phyloP scores from a whole-genome alignment of 2,797 vertebrate genomes.

The Rhinichthys osculus region DNA sequence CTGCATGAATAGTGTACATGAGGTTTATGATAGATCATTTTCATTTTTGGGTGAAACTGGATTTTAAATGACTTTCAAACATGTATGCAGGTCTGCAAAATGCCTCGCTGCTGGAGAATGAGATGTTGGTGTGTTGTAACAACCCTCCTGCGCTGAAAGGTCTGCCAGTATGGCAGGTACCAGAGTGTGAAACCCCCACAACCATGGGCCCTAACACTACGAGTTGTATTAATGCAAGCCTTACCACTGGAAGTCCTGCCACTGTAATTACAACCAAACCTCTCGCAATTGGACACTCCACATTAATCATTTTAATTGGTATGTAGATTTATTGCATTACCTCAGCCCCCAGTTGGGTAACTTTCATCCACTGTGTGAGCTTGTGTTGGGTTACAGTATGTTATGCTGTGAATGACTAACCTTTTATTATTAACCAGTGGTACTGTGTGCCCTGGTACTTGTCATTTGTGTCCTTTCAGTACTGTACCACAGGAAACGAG shows the following conservation, averaged over 20 bases:
- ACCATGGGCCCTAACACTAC: conserved; percentile 1
- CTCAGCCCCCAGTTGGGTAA: background rate
- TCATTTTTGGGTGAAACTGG: background rate
- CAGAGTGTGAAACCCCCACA: conserved; percentile 58
- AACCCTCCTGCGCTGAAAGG: conserved; percentile 67
- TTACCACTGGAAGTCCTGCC: background rate
- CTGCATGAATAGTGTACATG: background rate
- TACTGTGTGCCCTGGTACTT: conserved; percentile 68
- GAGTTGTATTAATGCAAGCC: background rate
- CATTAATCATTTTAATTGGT: conserved; percentile 36
- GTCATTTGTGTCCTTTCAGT: conserved; percentile 63
- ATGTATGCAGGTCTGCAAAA: conserved; percentile 69
- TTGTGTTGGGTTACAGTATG: background rate
- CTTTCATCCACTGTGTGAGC: background rate
- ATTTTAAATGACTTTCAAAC: background rate
- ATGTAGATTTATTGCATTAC: background rate
- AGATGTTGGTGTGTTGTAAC: conserved; percentile 67
- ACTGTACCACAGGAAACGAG: conserved; percentile 68
- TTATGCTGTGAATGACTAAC: conserved; percentile 4
- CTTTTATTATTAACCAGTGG: conserved; percentile 65
- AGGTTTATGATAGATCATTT: background rate
- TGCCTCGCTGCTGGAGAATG: conserved; percentile 67
- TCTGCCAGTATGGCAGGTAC: conserved; percentile 70
- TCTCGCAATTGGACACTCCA: conserved; percentile 3
- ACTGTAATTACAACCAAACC: conserved; percentile 12